These are phyloP conservation scores for Pseudomyrmex concolor DNA, from an alignment of 1,140 invertebrate species.

Conservation along the genomic window DNA sequence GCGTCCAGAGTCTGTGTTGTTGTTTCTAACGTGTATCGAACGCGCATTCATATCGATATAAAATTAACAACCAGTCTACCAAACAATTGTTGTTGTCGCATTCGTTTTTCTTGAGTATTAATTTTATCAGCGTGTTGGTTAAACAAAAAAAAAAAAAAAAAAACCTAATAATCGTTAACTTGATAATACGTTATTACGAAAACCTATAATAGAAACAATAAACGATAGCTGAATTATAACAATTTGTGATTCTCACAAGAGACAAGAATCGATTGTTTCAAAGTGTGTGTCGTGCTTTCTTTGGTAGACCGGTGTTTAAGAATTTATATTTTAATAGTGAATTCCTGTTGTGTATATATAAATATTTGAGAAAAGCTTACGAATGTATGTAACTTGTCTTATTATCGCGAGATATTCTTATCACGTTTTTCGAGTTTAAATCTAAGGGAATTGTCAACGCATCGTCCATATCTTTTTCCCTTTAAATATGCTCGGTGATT, in stretches of 20 bases:
- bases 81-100: not conserved
- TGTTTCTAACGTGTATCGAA: slow-evolving; percentile 30
- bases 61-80: slow-evolving; percentile 19
- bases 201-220: not conserved
- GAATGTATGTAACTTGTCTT: slow-evolving; percentile 3
- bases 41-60: slow-evolving; percentile 5
- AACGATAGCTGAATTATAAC: not conserved
- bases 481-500: slow-evolving; percentile 20
- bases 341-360: not conserved
- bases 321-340: slow-evolving; percentile 31
- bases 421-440: slow-evolving; percentile 22
- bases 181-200: not conserved
- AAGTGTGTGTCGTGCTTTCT: not conserved
- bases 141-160: not conserved
- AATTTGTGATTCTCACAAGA: slow-evolving; percentile 1
- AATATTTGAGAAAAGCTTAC: not conserved
- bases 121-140: slow-evolving; percentile 9
- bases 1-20: slow-evolving; percentile 25
- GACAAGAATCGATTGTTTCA: not conserved
- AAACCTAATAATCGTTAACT: not conserved
- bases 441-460: not conserved
- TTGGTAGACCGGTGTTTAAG: slow-evolving; percentile 29
- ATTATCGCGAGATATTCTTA: slow-evolving; percentile 1
- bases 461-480: slow-evolving; percentile 29
- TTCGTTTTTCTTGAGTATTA: slow-evolving; percentile 12